Evolutionary conservation across 2,888 invertebrate species (phyloP).

Genomic region (Eugnorisma glareosa): DNA sequence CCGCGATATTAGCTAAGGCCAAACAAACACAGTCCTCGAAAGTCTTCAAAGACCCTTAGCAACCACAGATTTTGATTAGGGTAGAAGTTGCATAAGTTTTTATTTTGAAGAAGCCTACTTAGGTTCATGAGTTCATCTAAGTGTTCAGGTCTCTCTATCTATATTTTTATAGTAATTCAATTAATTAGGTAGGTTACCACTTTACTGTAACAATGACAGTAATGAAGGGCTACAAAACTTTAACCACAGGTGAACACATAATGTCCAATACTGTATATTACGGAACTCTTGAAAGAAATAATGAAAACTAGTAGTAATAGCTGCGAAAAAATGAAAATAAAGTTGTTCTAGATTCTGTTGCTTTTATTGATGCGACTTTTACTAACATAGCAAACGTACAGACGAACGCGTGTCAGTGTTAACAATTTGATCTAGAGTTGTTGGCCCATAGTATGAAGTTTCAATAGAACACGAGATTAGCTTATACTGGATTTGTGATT

Average conservation of each 20-base stretch:
- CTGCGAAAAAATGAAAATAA: conserved; percentile 26
- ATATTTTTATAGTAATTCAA: not conserved
- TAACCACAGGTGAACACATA: not conserved
- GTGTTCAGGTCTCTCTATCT: no score
- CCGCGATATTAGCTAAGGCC: conserved; percentile 47
- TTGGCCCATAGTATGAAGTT: not conserved
- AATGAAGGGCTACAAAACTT: not conserved
- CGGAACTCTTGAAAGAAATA: not conserved
- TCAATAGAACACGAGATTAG: not conserved
- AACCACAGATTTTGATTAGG: conserved; percentile 19
- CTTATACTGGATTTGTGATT: not conserved
- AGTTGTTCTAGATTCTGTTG: conserved; percentile 34
- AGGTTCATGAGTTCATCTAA: not conserved
- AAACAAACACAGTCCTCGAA: conserved; percentile 24
- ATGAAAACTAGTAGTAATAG: not conserved
- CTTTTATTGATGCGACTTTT: conserved; percentile 30
- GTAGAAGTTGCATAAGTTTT: conserved; percentile 3
- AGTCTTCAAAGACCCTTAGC: conserved; percentile 13
- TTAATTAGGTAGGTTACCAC: not conserved
- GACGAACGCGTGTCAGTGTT: not conserved
- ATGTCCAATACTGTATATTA: not conserved
- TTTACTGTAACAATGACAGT: not conserved
- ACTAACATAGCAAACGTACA: conserved; percentile 18
- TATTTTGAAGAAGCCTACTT: not conserved
- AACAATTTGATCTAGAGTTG: not conserved